Base-by-base conservation (phyloP, 2,113 vertebrate genomes). In the Rhinolophus sinicus region DNA sequence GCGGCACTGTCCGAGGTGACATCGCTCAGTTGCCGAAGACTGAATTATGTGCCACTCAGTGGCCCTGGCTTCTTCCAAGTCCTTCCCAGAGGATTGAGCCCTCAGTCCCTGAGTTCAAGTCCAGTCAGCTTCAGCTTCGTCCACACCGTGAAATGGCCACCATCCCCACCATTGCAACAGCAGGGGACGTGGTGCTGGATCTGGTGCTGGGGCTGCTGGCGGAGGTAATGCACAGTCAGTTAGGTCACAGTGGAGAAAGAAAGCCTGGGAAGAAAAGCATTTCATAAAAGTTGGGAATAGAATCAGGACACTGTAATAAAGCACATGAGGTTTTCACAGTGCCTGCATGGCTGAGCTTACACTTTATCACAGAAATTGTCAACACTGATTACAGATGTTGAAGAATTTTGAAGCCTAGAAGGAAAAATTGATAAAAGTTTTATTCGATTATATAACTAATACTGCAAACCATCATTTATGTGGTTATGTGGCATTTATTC, bases 131-230 rank as follows among this genome's bases (percentile, higher is more conserved):
- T 33, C 26, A 40, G 18, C 1, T 13, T 60, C 33, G 38, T 26
- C 52, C 18, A 15, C 60, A 33, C 13, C 19, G 1, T 8, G n/a
- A 86, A 18, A 21, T 26, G 15, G 69, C 12, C 50, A 30, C 33
- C 5, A 0, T 52, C 21, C 1, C n/a, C 15, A 65, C 30, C 18
- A 19, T 30, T 35, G 58, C 30, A 1, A 6, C 3, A 33, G n/a
- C 26, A 50, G 60, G 60, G 38, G 4, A 10, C 38, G 13, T 18
- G n/a, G 67, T 40, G 35, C 35, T 54, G 26, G n/a, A 9, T 4
- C n/a, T 44, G 30, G 40, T 64, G n/a, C n/a, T 13, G n/a, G 35
- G 18, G 28, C 19, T 5, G 0, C 3, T 3, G 40, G 28, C 60
- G 26, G 30, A 38, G 7, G 50, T 19, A 67, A n/a, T 47, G 75